Base-by-base conservation (phyloP, 1,140 invertebrate genomes). In the Nebria ingens region DNA sequence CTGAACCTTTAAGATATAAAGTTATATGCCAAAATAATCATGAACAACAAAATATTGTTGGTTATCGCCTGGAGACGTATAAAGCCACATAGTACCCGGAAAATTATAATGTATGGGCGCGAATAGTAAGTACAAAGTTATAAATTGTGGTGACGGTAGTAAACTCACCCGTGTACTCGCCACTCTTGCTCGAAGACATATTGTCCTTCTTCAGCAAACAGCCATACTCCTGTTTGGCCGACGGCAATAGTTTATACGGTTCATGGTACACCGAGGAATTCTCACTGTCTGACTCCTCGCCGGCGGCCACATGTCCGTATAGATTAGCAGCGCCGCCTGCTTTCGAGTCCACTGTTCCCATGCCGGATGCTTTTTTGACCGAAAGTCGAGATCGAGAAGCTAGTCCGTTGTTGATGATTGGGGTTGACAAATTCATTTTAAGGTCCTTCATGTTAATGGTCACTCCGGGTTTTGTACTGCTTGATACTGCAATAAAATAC, bases 371-470 rank as follows among this genome's bases (percentile, higher is more conserved):
- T 63, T 76, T 75, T 56, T 74, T 74, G 12, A 75, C 66, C 1
- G 74, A 74, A 0, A 76, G 58, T 21, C 75, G 67, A 9, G 76
- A 76, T 19, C 75, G 70, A 0, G 76, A 75, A 4, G 40, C 15
- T n/a, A 79, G 57, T 0, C 73, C 75, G 56, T 79, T 80, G 45
- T 75, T 75, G 45, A 79, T 78, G 19, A 79, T 79, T 0, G 79
- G 78, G 38, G 81, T 79, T 0, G 70, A 69, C 62, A 72, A 68
- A 50, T 66, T 71, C 64, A 80, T 71, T 64, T 81, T 79, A 2
- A 82, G 71, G 58, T 82, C 80, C 59, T 84, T 83, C 73, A 85
- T 81, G 64, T 82, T 82, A 53, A 85, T 83, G 21, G 82, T 80
- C 21, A 81, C 75, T 63, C 67, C 58, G 61, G 73, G 52, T 66